A percentile compares a stretch with the other conserved stretches of the same genome.
These are phyloP conservation scores for Mormyrops boulengeri DNA, from an alignment of 2,797 vertebrate genomes.

Conservation along the genomic window DNA sequence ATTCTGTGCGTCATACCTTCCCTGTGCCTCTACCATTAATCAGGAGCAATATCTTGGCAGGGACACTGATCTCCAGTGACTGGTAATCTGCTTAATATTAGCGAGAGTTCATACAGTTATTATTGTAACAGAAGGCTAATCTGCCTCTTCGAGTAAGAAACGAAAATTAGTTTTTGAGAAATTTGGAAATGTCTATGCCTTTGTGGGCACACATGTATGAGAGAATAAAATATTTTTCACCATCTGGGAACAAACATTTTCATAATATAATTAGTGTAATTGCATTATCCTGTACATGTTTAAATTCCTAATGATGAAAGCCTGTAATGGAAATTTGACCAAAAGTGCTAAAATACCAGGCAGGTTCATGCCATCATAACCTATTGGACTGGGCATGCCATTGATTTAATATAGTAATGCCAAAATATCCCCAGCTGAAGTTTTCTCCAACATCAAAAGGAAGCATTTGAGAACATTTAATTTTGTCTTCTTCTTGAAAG, in stretches of 20 bases:
- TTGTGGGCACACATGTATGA: conserved; percentile 26
- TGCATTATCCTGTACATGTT: background rate
- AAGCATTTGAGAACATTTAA: background rate
- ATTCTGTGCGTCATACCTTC: conserved; percentile 49
- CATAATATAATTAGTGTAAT: background rate
- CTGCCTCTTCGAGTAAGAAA: background rate
- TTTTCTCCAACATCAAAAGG: background rate
- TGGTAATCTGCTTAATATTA: conserved; percentile 27
- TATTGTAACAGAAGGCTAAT: background rate
- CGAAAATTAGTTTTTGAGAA: background rate
- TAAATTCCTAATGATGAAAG: background rate
- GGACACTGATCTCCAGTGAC: conserved; percentile 23
- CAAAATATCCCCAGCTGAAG: background rate
- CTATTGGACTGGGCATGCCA: background rate
- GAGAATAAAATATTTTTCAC: background rate
- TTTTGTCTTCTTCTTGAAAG: background rate
- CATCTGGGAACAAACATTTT: background rate
- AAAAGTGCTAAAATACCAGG: background rate
- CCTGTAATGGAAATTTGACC: background rate
- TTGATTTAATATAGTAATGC: background rate
- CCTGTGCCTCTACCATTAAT: conserved; percentile 42
- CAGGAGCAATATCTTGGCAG: conserved; percentile 29
- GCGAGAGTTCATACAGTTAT: background rate
- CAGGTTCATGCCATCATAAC: background rate
- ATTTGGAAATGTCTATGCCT: background rate